Base-by-base conservation (phyloP, 2,888 invertebrate species). In the Melitaea athalia region DNA sequence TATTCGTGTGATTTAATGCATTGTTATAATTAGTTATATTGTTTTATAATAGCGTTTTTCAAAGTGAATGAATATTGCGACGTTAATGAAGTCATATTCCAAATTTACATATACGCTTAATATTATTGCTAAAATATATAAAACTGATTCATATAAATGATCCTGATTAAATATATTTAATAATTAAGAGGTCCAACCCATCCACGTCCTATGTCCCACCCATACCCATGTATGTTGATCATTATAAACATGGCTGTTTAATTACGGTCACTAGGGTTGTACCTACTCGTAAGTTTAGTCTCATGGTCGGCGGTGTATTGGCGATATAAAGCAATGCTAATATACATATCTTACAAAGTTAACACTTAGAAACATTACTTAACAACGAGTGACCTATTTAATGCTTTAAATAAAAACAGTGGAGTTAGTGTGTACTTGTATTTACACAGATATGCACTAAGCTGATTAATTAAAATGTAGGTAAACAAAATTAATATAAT, bases 401-500 rank as follows among this genome's bases (percentile, higher is more conserved):
- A 24, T 24, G 24, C 24, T 24, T 3, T 24, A 24, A 38, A 38
- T 38, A 38, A 38, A 38, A 38, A 38, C 38, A 38, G 4, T 5
- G 5, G 38, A 38, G 2, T 38, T 38, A 3, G 0, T 38, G 52
- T 76, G 38, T 38, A 76, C 70, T 77, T 78, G 78, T 69, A 71
- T 78, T 77, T 80, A 81, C 79, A 79, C 71, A 75, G 78, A 81
- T 80, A 71, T 43, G 47, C 52, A 55, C 63, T 70, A 75, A 76
- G 74, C 76, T 81, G 76, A 78, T 79, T 76, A 77, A 78, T 81
- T 81, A 81, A 78, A 79, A 76, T 69, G 69, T 38, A 38, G 5
- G 8, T 75, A 72, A 77, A 78, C 76, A 75, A 74, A 75, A 76
- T 77, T 77, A 77, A 76, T 76, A 78, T 78, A 38, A 77, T 75